Conservation (phyloP, 2,797 vertebrate species). For the Eleutherodactylus coqui region DNA sequence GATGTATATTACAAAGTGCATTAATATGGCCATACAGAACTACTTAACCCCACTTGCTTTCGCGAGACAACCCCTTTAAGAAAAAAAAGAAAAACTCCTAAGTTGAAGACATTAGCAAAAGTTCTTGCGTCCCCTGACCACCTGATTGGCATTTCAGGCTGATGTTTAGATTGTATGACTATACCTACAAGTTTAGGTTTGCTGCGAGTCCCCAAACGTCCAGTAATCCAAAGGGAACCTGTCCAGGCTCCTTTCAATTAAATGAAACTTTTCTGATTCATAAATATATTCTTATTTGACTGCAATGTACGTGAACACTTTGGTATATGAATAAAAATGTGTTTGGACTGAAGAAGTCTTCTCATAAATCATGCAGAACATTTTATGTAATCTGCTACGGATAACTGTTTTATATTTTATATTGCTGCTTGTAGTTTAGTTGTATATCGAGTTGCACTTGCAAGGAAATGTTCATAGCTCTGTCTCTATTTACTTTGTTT, state of each 20-base stretch:
- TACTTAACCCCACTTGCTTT: too few relatives aligned
- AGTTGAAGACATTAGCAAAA: too few relatives aligned
- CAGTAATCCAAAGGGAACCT: background rate
- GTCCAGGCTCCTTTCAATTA: background rate
- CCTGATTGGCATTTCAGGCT: too few relatives aligned
- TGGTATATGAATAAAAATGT: background rate
- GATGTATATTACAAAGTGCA: too few relatives aligned
- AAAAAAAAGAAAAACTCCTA: too few relatives aligned
- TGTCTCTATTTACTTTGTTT: background rate
- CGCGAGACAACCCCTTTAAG: too few relatives aligned
- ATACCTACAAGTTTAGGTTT: background rate
- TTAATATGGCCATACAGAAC: too few relatives aligned
- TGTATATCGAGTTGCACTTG: background rate
- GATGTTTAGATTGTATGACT: too few relatives aligned
- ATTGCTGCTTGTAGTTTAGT: background rate
- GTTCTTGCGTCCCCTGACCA: too few relatives aligned
- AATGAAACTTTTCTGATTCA: background rate
- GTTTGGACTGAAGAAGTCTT: background rate
- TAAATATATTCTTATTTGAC: background rate
- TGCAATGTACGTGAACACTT: background rate
- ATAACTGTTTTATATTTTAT: background rate
- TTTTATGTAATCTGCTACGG: background rate
- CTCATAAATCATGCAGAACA: background rate
- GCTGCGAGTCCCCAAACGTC: too few relatives aligned
- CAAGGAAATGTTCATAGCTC: background rate